Percentiles rank a stretch among this genome's conserved stretches.
Conservation (phyloP, 2,797 vertebrate genomes). For the Todus mexicanus region DNA sequence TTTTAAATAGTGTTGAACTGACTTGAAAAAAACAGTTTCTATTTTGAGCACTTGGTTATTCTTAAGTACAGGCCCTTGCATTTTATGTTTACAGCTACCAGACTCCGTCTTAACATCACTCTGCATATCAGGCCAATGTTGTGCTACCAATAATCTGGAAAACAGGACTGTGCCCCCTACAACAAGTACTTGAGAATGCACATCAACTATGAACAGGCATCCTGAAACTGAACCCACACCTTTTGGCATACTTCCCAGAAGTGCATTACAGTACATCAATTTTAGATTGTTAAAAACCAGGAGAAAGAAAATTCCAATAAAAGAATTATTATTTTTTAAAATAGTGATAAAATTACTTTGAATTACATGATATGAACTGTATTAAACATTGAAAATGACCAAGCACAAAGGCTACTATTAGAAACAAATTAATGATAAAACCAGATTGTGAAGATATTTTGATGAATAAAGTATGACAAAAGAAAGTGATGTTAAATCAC, state of each 20-base stretch:
- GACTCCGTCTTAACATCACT: background rate
- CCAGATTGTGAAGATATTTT: background rate
- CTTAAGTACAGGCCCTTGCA: background rate
- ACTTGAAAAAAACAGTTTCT: background rate
- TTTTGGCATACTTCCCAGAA: conserved; percentile 1
- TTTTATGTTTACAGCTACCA: background rate
- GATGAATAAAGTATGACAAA: background rate
- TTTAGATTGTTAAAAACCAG: background rate
- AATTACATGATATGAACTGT: background rate
- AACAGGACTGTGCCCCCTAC: background rate
- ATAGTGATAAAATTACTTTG: background rate
- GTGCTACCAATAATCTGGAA: background rate
- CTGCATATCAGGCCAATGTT: background rate
- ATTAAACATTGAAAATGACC: background rate
- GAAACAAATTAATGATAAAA: background rate
- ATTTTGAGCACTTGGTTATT: background rate
- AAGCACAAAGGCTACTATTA: background rate
- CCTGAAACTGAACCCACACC: background rate
- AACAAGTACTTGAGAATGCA: background rate
- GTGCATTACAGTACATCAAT: background rate
- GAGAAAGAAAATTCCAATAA: background rate
- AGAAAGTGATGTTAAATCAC: background rate
- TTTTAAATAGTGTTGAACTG: background rate
- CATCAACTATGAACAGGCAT: background rate
- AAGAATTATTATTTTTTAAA: background rate